A percentile compares a stretch with the other conserved stretches of the same genome.
Evolutionary conservation across 2,888 invertebrate genomes (phyloP).

Genomic region (Tubulanus polymorphus): DNA sequence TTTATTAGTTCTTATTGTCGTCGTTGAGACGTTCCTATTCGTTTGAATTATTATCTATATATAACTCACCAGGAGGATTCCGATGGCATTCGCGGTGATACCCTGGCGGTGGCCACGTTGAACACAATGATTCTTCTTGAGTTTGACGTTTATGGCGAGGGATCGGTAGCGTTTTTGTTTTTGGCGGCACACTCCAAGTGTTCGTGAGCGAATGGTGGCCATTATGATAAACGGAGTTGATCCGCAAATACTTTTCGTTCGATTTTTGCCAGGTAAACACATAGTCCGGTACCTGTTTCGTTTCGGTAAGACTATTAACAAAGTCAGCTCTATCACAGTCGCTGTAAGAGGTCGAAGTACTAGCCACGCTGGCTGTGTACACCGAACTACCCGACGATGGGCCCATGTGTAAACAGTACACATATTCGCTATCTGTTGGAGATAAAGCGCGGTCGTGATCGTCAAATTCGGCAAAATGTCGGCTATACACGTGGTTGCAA

Average conservation of each 20-base stretch:
- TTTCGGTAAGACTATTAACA: neutral
- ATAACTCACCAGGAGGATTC: neutral
- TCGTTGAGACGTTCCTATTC: too few relatives aligned
- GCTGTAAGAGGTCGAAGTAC: slow-evolving; percentile 1
- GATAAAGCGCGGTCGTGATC: neutral
- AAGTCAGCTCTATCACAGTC: neutral
- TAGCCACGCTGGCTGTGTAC: neutral
- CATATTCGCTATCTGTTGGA: neutral
- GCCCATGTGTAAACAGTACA: neutral
- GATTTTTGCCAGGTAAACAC: slow-evolving; percentile 1
- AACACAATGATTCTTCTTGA: slow-evolving; percentile 6
- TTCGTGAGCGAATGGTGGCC: slow-evolving; percentile 11
- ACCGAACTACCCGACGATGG: neutral
- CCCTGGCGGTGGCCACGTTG: slow-evolving; percentile 24
- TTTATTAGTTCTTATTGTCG: neutral
- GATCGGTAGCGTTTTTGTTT: slow-evolving; percentile 3
- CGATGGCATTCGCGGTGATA: neutral
- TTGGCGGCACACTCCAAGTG: slow-evolving; percentile 22
- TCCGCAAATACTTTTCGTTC: neutral
- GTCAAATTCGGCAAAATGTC: neutral
- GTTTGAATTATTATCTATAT: too few relatives aligned
- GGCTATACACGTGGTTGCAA: neutral
- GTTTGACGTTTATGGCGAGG: neutral
- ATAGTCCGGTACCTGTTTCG: neutral
- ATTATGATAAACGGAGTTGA: neutral